Percentiles rank a stretch among this genome's conserved stretches.
Conservation (phyloP, 2,113 vertebrate genomes). For the Ifrita kowaldi region DNA sequence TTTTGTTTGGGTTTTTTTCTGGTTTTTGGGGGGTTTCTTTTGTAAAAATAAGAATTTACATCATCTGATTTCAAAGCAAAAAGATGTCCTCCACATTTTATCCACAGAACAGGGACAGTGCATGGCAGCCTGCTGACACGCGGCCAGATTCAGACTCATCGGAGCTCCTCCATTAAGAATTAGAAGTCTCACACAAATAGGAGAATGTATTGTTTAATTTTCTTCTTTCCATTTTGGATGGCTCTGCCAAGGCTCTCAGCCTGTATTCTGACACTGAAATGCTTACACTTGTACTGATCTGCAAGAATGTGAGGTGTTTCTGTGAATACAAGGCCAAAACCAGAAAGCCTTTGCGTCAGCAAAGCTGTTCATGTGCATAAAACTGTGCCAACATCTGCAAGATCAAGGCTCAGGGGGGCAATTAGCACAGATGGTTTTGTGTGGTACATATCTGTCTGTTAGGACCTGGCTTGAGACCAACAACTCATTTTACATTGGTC, state of each 20-base stretch:
- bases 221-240: not conserved
- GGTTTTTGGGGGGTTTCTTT: not conserved
- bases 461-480: not conserved
- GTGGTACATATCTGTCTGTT: not conserved
- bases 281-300: not conserved
- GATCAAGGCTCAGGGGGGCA: not conserved
- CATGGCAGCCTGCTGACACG: fast-evolving
- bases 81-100: not conserved
- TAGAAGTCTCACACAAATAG: not conserved
- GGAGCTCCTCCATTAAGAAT: not conserved
- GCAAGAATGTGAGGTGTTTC: not conserved
- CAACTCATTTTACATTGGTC: not conserved
- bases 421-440: not conserved
- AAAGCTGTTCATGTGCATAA: not conserved
- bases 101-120: not conserved
- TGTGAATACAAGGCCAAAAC: not conserved
- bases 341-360: not conserved
- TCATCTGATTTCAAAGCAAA: not conserved
- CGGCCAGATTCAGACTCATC: not conserved
- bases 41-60: not conserved
- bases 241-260: not conserved
- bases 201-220: not conserved
- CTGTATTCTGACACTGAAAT: not conserved
- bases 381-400: not conserved
- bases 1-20: not conserved